Base-by-base conservation (phyloP, 1,140 invertebrate species). In the Sesamia nonagrioides region DNA sequence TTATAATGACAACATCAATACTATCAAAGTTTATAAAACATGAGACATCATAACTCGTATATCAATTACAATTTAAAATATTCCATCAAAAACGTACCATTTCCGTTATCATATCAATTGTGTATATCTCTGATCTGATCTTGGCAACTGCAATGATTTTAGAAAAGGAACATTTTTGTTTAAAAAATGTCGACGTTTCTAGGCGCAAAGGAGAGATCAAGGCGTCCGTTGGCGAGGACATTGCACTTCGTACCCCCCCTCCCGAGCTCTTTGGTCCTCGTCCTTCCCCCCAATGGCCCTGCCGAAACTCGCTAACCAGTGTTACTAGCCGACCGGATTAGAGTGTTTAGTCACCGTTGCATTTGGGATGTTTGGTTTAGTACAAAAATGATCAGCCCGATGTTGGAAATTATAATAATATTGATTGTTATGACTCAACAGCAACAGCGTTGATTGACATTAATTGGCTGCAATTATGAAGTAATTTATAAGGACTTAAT, bases 181-280 rank as follows among this genome's bases (percentile, higher is more conserved):
- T 71, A 63, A 60, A 76, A 73, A 75, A 77, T 58, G 72, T 76
- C 48, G 66, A 79, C 61, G 71, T 48, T 74, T 77, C 75, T 72
- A 69, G 82, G 74, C 76, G 82, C 75, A 80, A 82, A 85, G 86
- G 78, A 78, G 76, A 82, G 82, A 85, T 77, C 80, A 86, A 89
- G 88, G 89, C 90, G 92, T 92, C 89, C 88, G 92, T 93, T 93
- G 83, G 91, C 92, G 92, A 94, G 93, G 93, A 94, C 93, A 92
- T 94, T 94, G 93, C 93, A 94, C 93, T 94, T 93, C 87, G 88
- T 77, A 77, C 84, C 81, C 66, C 83, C 86, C 77, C 82, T 82
- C 80, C 88, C 80, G 81, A 66, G 82, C 61, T 83, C 84, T 84
- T 88, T 89, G 85, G 90, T 91, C 90, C 92, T 92, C 87, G 6